These are phyloP conservation scores for Ptychodera flava DNA, from an alignment of 35 echinoderm and acorn worm species.

Conservation along the genomic window DNA sequence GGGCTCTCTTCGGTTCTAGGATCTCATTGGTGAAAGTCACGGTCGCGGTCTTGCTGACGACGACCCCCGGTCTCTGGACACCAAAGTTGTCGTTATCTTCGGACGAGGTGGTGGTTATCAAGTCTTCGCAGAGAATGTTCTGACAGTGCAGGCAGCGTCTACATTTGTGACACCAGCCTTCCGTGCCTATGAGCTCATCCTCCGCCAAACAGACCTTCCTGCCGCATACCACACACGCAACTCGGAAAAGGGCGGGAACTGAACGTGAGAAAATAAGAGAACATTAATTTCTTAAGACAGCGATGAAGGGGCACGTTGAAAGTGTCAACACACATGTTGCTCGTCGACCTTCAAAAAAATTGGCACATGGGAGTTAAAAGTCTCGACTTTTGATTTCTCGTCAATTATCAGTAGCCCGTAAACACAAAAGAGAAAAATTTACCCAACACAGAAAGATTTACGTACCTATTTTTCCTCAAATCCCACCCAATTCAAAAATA, in stretches of 20 bases:
- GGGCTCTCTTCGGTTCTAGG: no score
- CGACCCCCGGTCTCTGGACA: background rate
- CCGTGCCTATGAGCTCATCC: conserved; percentile 59
- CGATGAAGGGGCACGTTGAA: background rate
- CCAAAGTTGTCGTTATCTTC: background rate
- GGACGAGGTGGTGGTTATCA: background rate
- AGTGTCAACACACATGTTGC: background rate
- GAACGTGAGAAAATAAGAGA: background rate
- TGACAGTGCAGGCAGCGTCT: conserved; percentile 51
- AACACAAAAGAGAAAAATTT: no score
- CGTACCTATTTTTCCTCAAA: no score
- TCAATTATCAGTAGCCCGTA: no score
- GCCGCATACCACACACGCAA: conserved; percentile 38
- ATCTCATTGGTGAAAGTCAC: background rate
- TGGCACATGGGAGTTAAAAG: background rate
- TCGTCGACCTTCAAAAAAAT: background rate
- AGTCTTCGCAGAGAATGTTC: conserved; percentile 51
- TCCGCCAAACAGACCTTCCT: conserved; percentile 68
- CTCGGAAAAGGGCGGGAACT: conserved; percentile 75
- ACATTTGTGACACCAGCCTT: conserved; percentile 90
- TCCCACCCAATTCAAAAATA: no score
- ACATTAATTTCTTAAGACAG: background rate
- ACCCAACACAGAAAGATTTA: no score
- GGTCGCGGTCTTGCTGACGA: background rate
- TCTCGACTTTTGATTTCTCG: background rate